Evolutionary conservation across 2,888 invertebrate genomes (phyloP).

Genomic region (Limnephilus marmoratus): DNA sequence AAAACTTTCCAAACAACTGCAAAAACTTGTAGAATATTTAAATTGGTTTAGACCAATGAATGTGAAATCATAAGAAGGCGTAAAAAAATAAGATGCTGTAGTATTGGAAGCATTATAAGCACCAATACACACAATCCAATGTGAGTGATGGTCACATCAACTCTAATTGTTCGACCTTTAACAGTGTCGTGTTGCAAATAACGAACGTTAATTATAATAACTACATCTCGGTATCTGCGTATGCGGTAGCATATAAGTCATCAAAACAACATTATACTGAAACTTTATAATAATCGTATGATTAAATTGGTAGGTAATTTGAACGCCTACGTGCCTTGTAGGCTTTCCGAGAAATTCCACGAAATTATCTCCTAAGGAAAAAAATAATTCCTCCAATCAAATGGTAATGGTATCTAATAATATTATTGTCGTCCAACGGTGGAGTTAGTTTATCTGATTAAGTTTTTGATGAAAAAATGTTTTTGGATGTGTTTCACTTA

Average conservation of each 20-base stretch:
- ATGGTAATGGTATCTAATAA: neutral
- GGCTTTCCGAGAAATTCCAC: neutral
- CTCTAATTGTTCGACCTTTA: neutral
- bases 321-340: neutral
- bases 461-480: neutral
- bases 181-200: neutral
- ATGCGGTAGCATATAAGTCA: neutral
- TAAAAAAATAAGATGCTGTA: neutral
- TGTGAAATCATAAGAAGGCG: neutral
- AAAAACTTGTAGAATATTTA: too few relatives aligned
- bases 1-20: too few relatives aligned
- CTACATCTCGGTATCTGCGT: neutral
- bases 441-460: slow-evolving; percentile 22
- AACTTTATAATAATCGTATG: neutral
- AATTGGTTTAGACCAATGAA: too few relatives aligned
- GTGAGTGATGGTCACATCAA: too few relatives aligned
- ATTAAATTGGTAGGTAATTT: neutral
- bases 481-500: neutral
- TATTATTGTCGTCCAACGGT: neutral
- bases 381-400: neutral
- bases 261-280: neutral
- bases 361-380: neutral
- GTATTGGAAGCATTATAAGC: too few relatives aligned
- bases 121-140: too few relatives aligned
- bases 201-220: neutral